Percentiles rank a stretch among this genome's conserved stretches.
These are phyloP conservation scores for Drosophila orosa DNA, from an alignment of 1,140 invertebrate genomes.

Conservation along the genomic window DNA sequence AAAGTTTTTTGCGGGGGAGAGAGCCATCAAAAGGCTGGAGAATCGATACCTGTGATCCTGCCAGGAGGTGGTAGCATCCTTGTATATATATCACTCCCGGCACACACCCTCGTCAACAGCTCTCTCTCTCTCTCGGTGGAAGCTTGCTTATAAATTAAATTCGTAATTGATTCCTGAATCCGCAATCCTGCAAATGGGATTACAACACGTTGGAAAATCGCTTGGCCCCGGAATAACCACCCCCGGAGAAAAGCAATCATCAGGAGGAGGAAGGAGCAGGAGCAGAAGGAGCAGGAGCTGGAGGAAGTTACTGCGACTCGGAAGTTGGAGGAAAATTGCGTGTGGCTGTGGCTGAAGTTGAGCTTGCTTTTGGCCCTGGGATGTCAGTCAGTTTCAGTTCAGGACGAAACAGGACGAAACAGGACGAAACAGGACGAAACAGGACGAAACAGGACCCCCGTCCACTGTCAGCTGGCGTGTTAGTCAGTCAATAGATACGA, in stretches of 20 bases:
- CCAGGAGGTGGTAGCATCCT: not conserved
- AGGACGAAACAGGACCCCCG: constrained; percentile 12
- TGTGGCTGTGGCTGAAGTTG: constrained; percentile 65
- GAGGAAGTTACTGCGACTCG: not conserved
- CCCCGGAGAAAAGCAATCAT: constrained; percentile 45
- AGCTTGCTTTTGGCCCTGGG: constrained; percentile 22
- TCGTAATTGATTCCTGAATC: constrained; percentile 82
- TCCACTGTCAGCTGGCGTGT: constrained; percentile 70
- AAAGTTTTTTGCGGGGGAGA: constrained; percentile 10
- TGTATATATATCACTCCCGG: not conserved
- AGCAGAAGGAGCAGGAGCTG: not conserved
- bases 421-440: constrained; percentile 13
- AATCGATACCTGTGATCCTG: constrained; percentile 57
- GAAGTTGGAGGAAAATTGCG: constrained; percentile 69
- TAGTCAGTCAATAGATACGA: constrained; percentile 74
- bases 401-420: constrained; percentile 8
- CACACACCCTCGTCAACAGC: constrained; percentile 26
- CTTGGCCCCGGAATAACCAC: constrained; percentile 38
- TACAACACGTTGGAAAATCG: constrained; percentile 79
- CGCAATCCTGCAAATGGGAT: constrained; percentile 82
- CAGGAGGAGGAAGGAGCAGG: not conserved
- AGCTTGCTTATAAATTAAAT: constrained; percentile 77
- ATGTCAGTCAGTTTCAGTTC: constrained; percentile 54
- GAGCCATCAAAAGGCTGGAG: constrained; percentile 44
- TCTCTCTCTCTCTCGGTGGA: constrained; percentile 32